phyloP scores from a whole-genome alignment of 1,140 invertebrate species.

The Drosophila sucinea region DNA sequence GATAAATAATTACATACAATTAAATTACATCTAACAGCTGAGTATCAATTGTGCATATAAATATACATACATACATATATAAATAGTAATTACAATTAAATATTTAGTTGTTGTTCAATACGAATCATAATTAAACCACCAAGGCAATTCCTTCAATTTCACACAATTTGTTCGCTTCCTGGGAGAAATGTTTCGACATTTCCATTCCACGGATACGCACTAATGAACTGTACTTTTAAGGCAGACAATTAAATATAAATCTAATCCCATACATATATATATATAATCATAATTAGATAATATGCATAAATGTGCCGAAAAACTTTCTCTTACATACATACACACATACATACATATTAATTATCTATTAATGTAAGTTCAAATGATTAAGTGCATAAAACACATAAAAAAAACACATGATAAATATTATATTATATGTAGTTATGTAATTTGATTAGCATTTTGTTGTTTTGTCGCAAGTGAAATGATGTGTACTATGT shows the following conservation, averaged over 20 bases:
- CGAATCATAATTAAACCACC: constrained; percentile 47
- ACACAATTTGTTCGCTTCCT: not conserved
- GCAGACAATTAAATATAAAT: constrained; percentile 59
- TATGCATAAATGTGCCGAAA: constrained; percentile 30
- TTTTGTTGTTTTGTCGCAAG: constrained; percentile 66
- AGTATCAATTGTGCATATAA: constrained; percentile 73
- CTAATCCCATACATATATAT: not conserved
- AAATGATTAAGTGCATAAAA: constrained; percentile 19
- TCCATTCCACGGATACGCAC: constrained; percentile 43
- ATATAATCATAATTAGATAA: not conserved
- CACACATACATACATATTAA: constrained; percentile 19
- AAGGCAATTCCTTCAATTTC: constrained; percentile 64
- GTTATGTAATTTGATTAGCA: constrained; percentile 39
- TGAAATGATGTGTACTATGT: constrained; percentile 58
- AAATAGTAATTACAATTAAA: constrained; percentile 41
- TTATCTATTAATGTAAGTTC: constrained; percentile 27
- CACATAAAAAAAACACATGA: constrained; percentile 26
- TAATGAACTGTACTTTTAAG: constrained; percentile 62
- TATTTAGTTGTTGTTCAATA: constrained; percentile 68
- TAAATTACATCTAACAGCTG: constrained; percentile 42
- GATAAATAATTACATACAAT: constrained; percentile 43
- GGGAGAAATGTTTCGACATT: not conserved
- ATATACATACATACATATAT: constrained; percentile 62
- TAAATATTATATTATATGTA: constrained; percentile 22
- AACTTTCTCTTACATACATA: constrained; percentile 14